Percentiles rank a stretch among this genome's conserved stretches.
Conservation (phyloP, 1,140 invertebrate species). For the Drosophila biarmipes region DNA sequence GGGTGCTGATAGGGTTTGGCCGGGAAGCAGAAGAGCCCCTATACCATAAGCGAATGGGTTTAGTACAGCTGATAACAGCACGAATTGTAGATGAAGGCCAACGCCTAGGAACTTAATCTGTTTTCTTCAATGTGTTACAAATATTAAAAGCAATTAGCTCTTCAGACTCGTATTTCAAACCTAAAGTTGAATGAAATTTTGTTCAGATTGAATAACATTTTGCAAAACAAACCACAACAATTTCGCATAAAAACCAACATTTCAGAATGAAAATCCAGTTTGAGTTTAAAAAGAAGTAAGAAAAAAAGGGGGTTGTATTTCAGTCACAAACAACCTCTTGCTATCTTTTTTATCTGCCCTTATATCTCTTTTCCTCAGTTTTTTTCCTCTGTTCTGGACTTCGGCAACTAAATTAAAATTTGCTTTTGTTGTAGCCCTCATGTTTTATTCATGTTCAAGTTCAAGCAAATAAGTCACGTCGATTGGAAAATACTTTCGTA, state of each 20-base stretch:
- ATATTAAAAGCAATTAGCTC: neutral
- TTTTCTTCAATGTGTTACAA: neutral
- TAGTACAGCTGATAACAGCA: slow-evolving; percentile 29
- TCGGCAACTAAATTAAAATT: slow-evolving; percentile 2
- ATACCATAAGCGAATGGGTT: slow-evolving; percentile 20
- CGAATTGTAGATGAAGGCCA: slow-evolving; percentile 15
- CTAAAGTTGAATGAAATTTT: too few species aligned
- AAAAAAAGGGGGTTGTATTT: neutral
- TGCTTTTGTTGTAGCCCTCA: neutral
- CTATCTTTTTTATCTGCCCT: slow-evolving; percentile 5
- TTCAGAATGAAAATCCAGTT: neutral
- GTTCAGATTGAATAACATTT: too few species aligned
- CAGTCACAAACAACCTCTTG: neutral
- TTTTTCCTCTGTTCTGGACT: neutral
- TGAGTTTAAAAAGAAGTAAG: neutral
- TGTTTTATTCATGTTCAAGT: slow-evolving; percentile 30
- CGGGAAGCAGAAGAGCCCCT: slow-evolving; percentile 8
- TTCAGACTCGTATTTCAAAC: too few species aligned
- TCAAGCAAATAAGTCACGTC: slow-evolving; percentile 45
- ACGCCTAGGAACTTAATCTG: neutral
- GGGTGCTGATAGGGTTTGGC: slow-evolving; percentile 26
- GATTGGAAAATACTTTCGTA: slow-evolving; percentile 24
- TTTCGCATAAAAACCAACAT: neutral
- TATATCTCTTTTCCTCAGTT: neutral
- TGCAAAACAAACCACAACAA: too few species aligned